Base-by-base conservation (phyloP, 2,888 invertebrate species). In the Dryococelus australis region DNA sequence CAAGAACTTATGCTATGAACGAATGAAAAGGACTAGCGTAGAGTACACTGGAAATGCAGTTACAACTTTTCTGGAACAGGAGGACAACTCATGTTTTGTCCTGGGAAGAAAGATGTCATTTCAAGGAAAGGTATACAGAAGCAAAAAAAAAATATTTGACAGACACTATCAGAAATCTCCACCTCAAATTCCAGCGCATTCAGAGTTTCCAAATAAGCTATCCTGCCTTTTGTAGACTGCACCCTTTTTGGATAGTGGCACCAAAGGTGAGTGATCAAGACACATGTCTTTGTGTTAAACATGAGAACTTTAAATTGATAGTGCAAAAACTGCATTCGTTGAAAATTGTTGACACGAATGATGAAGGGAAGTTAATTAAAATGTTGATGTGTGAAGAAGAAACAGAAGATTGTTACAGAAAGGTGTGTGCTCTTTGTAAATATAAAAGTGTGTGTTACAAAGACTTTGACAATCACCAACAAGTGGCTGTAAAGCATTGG, bases 171-270 rank as follows among this genome's bases (percentile, higher is more conserved):
- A 65, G 65, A 65, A 65, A 65, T 65, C 65, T 65, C 20, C 65
- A 65, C 65, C 10, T 65, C 51, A 65, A 65, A 16, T 65, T 65
- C 13, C 65, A 65, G 65, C 65, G 16, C 16, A 65, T 9, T 16
- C 65, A 51, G 51, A 65, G 65, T 65, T 65, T 65, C 65, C 65
- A 65, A 65, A 65, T 65, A 65, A 65, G 65, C 65, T 65, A 65
- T 65, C 16, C 65, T 65, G 20, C 10, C 65, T 65, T 65, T 65
- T 65, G 65, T 65, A 65, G 65, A 65, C 10, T 65, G 20, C 65
- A 16, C 24, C 20, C 13, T 16, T 65, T 65, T 65, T 20, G 65
- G 65, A 65, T 65, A 65, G 65, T 65, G 24, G 20, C 65, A 65
- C 65, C 65, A 65, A 65, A 65, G 65, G 65, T 65, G 65, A 65